phyloP scores from a whole-genome alignment of 2,797 vertebrate genomes.

The Hemibagrus guttatus region DNA sequence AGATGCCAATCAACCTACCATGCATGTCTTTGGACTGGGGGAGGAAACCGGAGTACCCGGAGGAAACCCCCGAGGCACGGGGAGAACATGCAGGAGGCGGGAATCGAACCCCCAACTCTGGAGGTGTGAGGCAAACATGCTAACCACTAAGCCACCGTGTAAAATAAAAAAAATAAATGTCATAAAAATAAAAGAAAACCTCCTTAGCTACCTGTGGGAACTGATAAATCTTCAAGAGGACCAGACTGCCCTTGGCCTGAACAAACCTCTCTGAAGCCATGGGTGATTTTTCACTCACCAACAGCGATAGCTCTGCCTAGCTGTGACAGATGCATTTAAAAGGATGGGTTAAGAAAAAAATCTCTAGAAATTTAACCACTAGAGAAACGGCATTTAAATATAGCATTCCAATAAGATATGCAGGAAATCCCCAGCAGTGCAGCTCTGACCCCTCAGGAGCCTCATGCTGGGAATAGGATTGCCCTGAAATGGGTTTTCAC shows the following conservation, averaged over 20 bases:
- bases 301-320: neutral
- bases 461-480: constrained; percentile 57
- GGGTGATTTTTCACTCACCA: neutral
- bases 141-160: too few relatives aligned
- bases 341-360: constrained; percentile 23
- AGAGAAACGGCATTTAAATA: constrained; percentile 44
- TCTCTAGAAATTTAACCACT: constrained; percentile 37
- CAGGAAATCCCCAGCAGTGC: constrained; percentile 39
- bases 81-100: too few relatives aligned
- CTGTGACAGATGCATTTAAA: constrained; percentile 30
- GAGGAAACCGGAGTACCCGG: too few relatives aligned
- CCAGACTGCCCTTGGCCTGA: neutral
- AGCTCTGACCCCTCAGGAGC: constrained; percentile 51
- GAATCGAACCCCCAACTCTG: too few relatives aligned
- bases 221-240: constrained; percentile 11
- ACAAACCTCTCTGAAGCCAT: constrained; percentile 1
- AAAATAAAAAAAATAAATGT: too few relatives aligned
- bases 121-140: too few relatives aligned
- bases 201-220: constrained; percentile 12
- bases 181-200: neutral
- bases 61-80: too few relatives aligned
- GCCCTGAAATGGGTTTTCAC: constrained; percentile 65
- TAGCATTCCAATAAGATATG: constrained; percentile 46
- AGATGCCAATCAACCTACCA: too few relatives aligned
- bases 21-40: too few relatives aligned